Percentiles rank a stretch among this genome's conserved stretches.
Evolutionary conservation across 2,888 invertebrate species (phyloP).

Genomic region (Oligia latruncula): DNA sequence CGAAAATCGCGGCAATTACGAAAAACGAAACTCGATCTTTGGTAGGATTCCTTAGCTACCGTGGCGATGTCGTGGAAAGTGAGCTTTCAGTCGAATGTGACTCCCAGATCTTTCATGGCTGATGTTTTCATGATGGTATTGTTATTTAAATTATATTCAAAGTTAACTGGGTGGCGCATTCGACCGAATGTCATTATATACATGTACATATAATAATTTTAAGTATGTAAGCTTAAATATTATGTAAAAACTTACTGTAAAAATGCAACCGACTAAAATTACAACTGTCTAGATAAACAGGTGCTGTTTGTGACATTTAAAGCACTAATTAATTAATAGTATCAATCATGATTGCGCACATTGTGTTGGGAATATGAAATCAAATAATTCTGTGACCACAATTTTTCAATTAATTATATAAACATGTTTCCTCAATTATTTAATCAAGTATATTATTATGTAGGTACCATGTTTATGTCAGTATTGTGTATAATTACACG

Average conservation of each 20-base stretch:
- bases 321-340: slow-evolving; percentile 11
- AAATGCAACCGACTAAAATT: not conserved
- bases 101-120: too few relatives aligned
- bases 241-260: not conserved
- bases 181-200: too few relatives aligned
- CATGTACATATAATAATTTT: too few relatives aligned
- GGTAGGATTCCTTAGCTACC: too few relatives aligned
- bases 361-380: slow-evolving; percentile 6
- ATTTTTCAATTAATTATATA: slow-evolving; percentile 19
- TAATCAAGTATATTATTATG: slow-evolving; percentile 1
- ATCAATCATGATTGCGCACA: not conserved
- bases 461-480: not conserved
- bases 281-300: not conserved
- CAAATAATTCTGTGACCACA: not conserved
- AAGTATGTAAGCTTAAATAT: too few relatives aligned
- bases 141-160: too few relatives aligned
- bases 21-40: too few relatives aligned
- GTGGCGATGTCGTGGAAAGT: too few relatives aligned
- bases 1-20: too few relatives aligned
- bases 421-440: not conserved
- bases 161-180: too few relatives aligned
- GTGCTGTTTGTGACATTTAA: not conserved
- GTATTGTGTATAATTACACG: not conserved
- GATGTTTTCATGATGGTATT: too few relatives aligned
- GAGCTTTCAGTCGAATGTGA: too few relatives aligned